phyloP scores from a whole-genome alignment of 2,888 invertebrate genomes.

The Drosophila cracens region DNA sequence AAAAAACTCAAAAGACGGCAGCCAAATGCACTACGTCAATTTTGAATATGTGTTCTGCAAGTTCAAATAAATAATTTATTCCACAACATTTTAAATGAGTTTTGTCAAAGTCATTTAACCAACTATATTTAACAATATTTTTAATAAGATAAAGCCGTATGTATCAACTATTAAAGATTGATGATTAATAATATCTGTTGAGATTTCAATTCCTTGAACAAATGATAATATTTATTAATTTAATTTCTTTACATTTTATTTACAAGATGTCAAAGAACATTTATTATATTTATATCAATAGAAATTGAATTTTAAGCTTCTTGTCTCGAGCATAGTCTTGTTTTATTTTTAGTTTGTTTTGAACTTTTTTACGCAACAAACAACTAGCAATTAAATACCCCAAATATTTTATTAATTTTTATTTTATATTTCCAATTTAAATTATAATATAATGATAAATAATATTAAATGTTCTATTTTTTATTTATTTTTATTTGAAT shows the following conservation, averaged over 20 bases:
- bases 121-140: background rate
- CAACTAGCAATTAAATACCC: no score
- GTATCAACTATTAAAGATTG: background rate
- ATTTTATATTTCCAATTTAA: no score
- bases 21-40: conserved; percentile 30
- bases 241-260: background rate
- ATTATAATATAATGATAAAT: no score
- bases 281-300: no score
- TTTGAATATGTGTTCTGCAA: background rate
- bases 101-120: background rate
- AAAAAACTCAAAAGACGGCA: conserved; percentile 15
- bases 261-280: background rate
- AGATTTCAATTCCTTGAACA: no score
- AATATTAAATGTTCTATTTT: no score
- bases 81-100: background rate
- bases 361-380: no score
- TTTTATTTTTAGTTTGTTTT: no score
- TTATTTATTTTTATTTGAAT: no score
- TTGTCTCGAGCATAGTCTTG: no score
- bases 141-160: background rate
- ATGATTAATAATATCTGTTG: background rate
- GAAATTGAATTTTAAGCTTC: no score
- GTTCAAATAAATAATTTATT: background rate
- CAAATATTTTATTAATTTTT: no score
- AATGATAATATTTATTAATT: background rate